A percentile compares a stretch with the other conserved stretches of the same genome.
These are phyloP conservation scores for Erpobdella octoculata DNA, from an alignment of 2,888 invertebrate genomes.

Conservation along the genomic window DNA sequence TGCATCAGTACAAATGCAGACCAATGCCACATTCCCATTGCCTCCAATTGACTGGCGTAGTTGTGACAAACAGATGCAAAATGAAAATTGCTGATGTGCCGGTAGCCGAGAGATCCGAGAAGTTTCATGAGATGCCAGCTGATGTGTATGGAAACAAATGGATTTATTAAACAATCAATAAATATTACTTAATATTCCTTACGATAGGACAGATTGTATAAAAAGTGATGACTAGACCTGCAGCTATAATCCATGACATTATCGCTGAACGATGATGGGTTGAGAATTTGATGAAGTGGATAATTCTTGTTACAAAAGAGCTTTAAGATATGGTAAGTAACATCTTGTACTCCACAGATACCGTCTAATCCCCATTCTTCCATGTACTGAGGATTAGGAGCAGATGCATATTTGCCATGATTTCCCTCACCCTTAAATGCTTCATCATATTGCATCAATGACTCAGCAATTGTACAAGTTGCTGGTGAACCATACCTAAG, in stretches of 20 bases:
- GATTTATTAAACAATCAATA: no score
- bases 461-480: conserved; percentile 66
- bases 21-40: conserved; percentile 75
- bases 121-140: conserved; percentile 70
- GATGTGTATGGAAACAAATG: conserved; percentile 38
- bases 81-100: conserved; percentile 55
- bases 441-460: conserved; percentile 65
- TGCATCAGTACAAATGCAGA: conserved; percentile 68
- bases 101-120: conserved; percentile 63
- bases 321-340: conserved; percentile 74
- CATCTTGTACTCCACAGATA: conserved; percentile 51
- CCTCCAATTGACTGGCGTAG: conserved; percentile 74
- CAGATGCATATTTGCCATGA: conserved; percentile 42
- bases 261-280: conserved; percentile 68
- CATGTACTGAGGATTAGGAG: conserved; percentile 49
- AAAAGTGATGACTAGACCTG: no score
- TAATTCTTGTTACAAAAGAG: conserved; percentile 60
- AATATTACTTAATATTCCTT: neutral
- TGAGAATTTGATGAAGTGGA: conserved; percentile 62
- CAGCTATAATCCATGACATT: conserved; percentile 72
- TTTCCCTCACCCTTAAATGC: conserved; percentile 50
- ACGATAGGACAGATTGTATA: no score
- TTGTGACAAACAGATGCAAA: conserved; percentile 62
- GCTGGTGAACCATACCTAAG: conserved; percentile 64
- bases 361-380: conserved; percentile 37